phyloP scores from a whole-genome alignment of 2,888 invertebrate species.

The Polymixis lichenea region DNA sequence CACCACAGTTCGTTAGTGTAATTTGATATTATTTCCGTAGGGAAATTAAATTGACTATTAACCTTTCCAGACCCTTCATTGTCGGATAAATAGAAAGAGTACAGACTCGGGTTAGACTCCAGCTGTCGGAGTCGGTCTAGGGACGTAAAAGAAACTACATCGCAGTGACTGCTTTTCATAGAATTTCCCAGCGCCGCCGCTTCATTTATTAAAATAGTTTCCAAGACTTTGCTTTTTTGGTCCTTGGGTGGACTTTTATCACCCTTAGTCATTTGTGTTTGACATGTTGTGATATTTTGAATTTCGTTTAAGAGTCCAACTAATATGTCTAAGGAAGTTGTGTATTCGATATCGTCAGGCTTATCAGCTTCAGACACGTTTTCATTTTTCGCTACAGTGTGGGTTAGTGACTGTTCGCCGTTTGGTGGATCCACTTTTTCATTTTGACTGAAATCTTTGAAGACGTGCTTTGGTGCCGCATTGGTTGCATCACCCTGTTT shows the following conservation, averaged over 20 bases:
- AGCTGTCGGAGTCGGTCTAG: conserved; percentile 74
- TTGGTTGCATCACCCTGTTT: not conserved
- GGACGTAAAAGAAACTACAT: conserved; percentile 74
- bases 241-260: conserved; percentile 46
- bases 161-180: conserved; percentile 62
- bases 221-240: conserved; percentile 65
- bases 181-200: conserved; percentile 64
- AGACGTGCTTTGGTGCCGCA: conserved; percentile 5
- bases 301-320: conserved; percentile 86
- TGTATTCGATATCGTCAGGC: conserved; percentile 72
- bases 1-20: conserved; percentile 19
- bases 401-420: not conserved
- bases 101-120: conserved; percentile 74
- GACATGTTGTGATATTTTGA: conserved; percentile 82
- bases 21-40: conserved; percentile 28
- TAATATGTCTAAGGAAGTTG: conserved; percentile 83
- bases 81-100: conserved; percentile 74
- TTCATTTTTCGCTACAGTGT: conserved; percentile 25
- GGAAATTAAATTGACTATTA: conserved; percentile 30
- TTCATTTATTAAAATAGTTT: conserved; percentile 73
- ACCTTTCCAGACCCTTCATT: conserved; percentile 43
- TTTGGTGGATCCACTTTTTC: conserved; percentile 5
- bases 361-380: conserved; percentile 19
- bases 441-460: conserved; percentile 34
- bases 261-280: conserved; percentile 71